Evolutionary conservation across 1,140 invertebrate species (phyloP).

Genomic region (Bacillus rossius): DNA sequence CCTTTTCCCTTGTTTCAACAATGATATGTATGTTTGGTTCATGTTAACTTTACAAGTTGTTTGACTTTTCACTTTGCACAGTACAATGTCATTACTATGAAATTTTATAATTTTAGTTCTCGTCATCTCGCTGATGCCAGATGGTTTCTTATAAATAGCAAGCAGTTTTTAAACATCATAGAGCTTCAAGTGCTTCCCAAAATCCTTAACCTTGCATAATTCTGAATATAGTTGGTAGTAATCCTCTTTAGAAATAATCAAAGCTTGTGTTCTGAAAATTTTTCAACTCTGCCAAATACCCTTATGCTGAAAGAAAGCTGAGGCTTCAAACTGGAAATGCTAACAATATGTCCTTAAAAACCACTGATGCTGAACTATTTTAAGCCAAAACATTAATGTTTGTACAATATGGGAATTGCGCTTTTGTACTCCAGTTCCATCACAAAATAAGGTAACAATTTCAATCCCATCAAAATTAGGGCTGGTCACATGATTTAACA

Average conservation of each 20-base stretch:
- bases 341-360: conserved; percentile 21
- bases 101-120: not conserved
- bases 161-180: conserved; percentile 14
- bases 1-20: not conserved
- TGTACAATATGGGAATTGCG: conserved; percentile 28
- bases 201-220: conserved; percentile 11
- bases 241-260: conserved; percentile 15
- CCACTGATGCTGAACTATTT: conserved; percentile 17
- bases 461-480: conserved; percentile 4
- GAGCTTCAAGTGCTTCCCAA: conserved; percentile 14
- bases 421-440: conserved; percentile 28
- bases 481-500: conserved; percentile 19
- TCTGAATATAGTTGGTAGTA: conserved; percentile 16
- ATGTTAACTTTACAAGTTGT: not conserved
- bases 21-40: not conserved
- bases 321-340: conserved; percentile 32
- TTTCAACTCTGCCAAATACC: conserved; percentile 31
- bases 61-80: not conserved
- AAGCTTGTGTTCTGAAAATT: conserved; percentile 25
- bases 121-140: not conserved
- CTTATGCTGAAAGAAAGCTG: conserved; percentile 29
- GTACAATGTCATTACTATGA: not conserved
- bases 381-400: conserved; percentile 21
- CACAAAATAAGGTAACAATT: conserved; percentile 25
- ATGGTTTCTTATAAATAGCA: not conserved